These are phyloP conservation scores for Atherinosoma microstoma DNA, from an alignment of 2,797 vertebrate genomes.

Conservation along the genomic window DNA sequence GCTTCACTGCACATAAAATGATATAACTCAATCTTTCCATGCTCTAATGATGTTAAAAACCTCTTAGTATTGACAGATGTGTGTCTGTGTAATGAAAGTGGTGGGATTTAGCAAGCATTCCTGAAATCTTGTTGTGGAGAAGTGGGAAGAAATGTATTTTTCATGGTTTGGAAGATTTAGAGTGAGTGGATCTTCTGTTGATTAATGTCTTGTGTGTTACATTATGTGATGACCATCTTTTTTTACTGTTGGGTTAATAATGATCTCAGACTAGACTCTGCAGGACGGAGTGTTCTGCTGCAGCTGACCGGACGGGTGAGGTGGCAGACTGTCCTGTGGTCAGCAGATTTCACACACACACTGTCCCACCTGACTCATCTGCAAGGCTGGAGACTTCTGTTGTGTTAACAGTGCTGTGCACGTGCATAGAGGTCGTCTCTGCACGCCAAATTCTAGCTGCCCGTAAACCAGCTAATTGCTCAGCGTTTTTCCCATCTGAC, in stretches of 20 bases:
- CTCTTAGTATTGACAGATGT: constrained; percentile 50
- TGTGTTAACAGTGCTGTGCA: constrained; percentile 7
- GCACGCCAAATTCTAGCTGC: constrained; percentile 43
- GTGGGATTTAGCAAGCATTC: constrained; percentile 23
- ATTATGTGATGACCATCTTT: constrained; percentile 4
- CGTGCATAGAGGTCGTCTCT: constrained; percentile 27
- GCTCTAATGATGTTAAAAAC: constrained; percentile 51
- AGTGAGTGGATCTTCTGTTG: constrained; percentile 18
- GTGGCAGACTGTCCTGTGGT: constrained; percentile 61
- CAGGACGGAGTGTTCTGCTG: constrained; percentile 20
- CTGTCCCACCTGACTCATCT: constrained; percentile 49
- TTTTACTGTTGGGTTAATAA: constrained; percentile 14
- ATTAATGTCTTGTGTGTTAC: not conserved
- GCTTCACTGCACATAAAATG: constrained; percentile 46
- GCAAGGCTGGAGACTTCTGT: constrained; percentile 21
- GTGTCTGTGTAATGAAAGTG: constrained; percentile 38
- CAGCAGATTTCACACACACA: constrained; percentile 34
- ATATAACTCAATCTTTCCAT: constrained; percentile 42
- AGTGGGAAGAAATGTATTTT: constrained; percentile 12
- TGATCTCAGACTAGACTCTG: constrained; percentile 34
- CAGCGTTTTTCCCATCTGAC: constrained; percentile 29
- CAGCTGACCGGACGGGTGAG: constrained; percentile 43
- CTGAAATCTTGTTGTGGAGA: constrained; percentile 20
- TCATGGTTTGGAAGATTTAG: constrained; percentile 24
- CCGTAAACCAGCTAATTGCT: constrained; percentile 54